phyloP scores from a whole-genome alignment of 2,888 invertebrate genomes.

The Hemicrepidius hirtus region DNA sequence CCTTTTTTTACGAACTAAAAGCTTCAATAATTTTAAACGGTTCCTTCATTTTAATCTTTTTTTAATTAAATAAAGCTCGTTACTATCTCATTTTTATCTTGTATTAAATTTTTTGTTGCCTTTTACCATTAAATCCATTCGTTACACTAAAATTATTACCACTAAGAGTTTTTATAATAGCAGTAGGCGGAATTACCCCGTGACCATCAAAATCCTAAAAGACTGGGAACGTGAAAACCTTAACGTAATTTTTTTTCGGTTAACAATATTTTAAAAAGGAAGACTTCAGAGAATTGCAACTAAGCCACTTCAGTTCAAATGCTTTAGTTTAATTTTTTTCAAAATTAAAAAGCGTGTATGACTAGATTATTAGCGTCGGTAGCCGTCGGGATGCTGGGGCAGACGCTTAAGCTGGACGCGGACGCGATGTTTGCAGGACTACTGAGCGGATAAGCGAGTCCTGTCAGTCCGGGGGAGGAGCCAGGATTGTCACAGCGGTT shows the following conservation, averaged over 20 bases:
- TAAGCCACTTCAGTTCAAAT: too few species aligned
- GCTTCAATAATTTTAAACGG: background rate
- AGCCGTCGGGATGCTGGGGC: slow-evolving; percentile 66
- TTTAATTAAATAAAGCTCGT: background rate
- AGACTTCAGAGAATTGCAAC: too few species aligned
- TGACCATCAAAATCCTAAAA: background rate
- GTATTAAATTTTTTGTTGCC: background rate
- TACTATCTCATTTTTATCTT: slow-evolving; percentile 18
- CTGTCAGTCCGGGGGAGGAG: slow-evolving; percentile 68
- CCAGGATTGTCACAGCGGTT: slow-evolving; percentile 72
- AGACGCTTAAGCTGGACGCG: slow-evolving; percentile 64
- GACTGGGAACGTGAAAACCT: background rate
- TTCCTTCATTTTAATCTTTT: slow-evolving; percentile 30
- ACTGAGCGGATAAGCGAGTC: slow-evolving; percentile 69
- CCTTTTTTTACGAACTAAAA: slow-evolving; percentile 7
- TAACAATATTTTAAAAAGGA: too few species aligned
- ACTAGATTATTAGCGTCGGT: slow-evolving; percentile 64
- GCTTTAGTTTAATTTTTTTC: too few species aligned
- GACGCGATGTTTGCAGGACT: slow-evolving; percentile 69
- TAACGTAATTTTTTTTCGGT: too few species aligned
- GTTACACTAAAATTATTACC: too few species aligned
- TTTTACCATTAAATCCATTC: too few species aligned
- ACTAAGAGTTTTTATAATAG: too few species aligned
- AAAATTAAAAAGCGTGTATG: slow-evolving; percentile 52
- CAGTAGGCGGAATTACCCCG: background rate